These are phyloP conservation scores for Campylomormyrus tamandua DNA, from an alignment of 2,113 vertebrate species.

Conservation along the genomic window DNA sequence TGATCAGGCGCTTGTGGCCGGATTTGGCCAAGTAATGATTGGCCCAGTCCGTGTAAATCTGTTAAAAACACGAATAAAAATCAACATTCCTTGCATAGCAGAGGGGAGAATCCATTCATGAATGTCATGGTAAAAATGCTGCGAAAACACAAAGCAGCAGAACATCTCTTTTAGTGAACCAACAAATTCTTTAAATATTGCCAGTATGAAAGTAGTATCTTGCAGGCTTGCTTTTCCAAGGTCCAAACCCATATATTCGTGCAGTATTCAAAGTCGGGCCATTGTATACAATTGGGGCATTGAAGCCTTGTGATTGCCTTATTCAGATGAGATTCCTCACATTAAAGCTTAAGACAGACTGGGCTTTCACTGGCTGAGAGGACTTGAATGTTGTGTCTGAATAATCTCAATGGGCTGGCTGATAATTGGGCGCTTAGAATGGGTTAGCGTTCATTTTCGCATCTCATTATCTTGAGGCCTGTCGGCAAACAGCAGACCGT, in stretches of 20 bases:
- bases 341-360: slow-evolving; percentile 63
- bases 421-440: slow-evolving; percentile 49
- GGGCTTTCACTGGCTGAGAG: slow-evolving; percentile 53
- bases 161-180: slow-evolving; percentile 10
- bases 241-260: slow-evolving; percentile 50
- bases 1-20: slow-evolving; percentile 92
- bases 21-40: slow-evolving; percentile 97
- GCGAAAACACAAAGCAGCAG: slow-evolving; percentile 28
- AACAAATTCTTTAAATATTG: background rate
- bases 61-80: slow-evolving; percentile 41
- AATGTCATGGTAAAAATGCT: slow-evolving; percentile 38
- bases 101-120: slow-evolving; percentile 27
- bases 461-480: slow-evolving; percentile 26
- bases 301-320: slow-evolving; percentile 58
- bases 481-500: slow-evolving; percentile 21
- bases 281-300: slow-evolving; percentile 62
- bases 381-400: slow-evolving; percentile 56
- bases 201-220: slow-evolving; percentile 5
- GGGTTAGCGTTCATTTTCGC: slow-evolving; percentile 20
- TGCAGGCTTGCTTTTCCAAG: slow-evolving; percentile 52
- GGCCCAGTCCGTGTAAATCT: slow-evolving; percentile 99
- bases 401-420: slow-evolving; percentile 55
- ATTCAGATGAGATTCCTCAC: slow-evolving; percentile 63
- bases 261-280: slow-evolving; percentile 71
- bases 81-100: background rate